phyloP scores from a whole-genome alignment of 2,797 vertebrate genomes.

The Coendou prehensilis region DNA sequence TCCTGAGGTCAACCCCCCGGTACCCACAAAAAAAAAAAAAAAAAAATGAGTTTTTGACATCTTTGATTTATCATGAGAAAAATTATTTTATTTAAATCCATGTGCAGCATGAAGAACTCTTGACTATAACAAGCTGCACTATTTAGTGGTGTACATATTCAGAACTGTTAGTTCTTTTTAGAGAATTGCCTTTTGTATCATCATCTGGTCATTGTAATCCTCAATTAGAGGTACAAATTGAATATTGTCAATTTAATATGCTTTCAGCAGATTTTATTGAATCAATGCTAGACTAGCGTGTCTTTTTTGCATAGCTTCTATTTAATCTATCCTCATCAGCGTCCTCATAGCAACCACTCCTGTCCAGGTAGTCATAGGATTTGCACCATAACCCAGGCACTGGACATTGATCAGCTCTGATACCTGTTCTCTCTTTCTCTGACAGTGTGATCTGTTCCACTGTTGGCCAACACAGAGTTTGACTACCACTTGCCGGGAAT shows the following conservation, averaged over 20 bases:
- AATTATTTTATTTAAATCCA: no score
- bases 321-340: neutral
- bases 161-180: neutral
- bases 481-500: neutral
- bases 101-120: no score
- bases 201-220: neutral
- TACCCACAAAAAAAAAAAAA: no score
- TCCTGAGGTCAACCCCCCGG: no score
- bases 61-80: no score
- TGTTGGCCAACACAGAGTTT: neutral
- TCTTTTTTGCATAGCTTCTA: neutral
- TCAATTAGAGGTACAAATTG: neutral
- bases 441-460: neutral
- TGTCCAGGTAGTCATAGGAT: neutral
- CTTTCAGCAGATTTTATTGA: neutral
- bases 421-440: neutral
- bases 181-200: neutral
- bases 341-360: no score
- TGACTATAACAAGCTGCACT: no score
- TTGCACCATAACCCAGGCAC: neutral
- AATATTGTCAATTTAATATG: neutral
- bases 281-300: neutral
- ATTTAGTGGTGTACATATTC: no score
- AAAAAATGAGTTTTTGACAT: no score
- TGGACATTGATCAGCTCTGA: neutral